Evolutionary conservation across 2,888 invertebrate species (phyloP).

Genomic region (Julus scanicus): DNA sequence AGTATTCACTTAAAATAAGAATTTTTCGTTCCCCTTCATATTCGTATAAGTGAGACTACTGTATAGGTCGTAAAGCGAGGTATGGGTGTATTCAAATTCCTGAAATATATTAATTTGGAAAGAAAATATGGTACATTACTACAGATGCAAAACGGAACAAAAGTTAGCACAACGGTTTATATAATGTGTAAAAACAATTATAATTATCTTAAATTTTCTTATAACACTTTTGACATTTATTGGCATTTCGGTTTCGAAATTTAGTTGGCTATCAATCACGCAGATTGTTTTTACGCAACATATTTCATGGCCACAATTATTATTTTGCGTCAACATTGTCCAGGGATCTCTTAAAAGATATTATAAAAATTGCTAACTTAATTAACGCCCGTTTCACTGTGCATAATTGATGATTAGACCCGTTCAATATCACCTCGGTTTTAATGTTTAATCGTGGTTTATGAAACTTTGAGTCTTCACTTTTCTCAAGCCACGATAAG

Average conservation of each 20-base stretch:
- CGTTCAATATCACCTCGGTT: background rate
- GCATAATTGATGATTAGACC: background rate
- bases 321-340: background rate
- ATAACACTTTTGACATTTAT: background rate
- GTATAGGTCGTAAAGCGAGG: no score
- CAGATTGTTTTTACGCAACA: background rate
- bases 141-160: no score
- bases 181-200: background rate
- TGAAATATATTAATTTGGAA: no score
- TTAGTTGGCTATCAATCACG: background rate
- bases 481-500: background rate
- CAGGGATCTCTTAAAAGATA: background rate
- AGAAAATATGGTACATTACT: no score
- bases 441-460: constrained; percentile 18
- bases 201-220: background rate
- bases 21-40: no score
- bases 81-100: no score
- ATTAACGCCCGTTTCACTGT: background rate
- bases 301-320: background rate
- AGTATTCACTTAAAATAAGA: no score
- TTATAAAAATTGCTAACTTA: constrained; percentile 31
- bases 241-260: background rate
- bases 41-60: no score
- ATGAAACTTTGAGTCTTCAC: background rate
- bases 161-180: background rate